phyloP scores from a whole-genome alignment of 37 sponge, comb jelly and placozoan genomes.

The Aplysina aerophoba region DNA sequence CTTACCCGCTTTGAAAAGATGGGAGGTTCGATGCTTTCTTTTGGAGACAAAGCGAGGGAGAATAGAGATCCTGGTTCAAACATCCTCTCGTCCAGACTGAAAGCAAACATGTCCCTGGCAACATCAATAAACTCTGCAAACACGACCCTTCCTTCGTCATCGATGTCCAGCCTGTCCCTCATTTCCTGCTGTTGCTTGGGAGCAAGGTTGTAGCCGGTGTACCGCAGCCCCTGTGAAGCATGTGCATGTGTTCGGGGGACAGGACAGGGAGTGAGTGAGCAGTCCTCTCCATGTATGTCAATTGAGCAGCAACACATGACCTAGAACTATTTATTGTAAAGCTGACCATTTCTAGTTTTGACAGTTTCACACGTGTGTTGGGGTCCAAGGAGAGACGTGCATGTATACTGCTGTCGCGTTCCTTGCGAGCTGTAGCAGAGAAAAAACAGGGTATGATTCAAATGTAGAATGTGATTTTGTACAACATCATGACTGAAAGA shows the following conservation, averaged over 20 bases:
- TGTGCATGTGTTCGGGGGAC: too few species aligned
- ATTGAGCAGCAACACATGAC: too few species aligned
- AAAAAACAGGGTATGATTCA: too few species aligned
- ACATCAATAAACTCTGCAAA: conserved; percentile 62
- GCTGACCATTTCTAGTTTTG: conserved; percentile 69
- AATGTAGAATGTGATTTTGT: too few species aligned
- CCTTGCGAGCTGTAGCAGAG: conserved; percentile 29
- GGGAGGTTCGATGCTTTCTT: conserved; percentile 61
- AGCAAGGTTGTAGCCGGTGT: conserved; percentile 55
- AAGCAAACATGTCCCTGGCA: conserved; percentile 74
- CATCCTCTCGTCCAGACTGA: conserved; percentile 49
- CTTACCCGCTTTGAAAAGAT: conserved; percentile 46
- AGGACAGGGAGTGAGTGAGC: background rate
- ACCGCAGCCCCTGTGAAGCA: conserved; percentile 64
- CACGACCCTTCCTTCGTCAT: conserved; percentile 62
- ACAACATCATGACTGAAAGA: too few species aligned
- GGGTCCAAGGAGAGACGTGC: conserved; percentile 71
- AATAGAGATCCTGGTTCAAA: conserved; percentile 50
- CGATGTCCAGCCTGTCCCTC: conserved; percentile 47
- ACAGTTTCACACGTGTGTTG: conserved; percentile 43
- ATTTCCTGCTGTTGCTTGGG: conserved; percentile 49
- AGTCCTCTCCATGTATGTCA: too few species aligned
- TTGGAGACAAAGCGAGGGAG: conserved; percentile 54
- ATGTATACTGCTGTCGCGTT: conserved; percentile 8
- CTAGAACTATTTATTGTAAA: background rate